phyloP scores from a whole-genome alignment of 2,797 vertebrate species.

The Neopelma chrysocephalum region DNA sequence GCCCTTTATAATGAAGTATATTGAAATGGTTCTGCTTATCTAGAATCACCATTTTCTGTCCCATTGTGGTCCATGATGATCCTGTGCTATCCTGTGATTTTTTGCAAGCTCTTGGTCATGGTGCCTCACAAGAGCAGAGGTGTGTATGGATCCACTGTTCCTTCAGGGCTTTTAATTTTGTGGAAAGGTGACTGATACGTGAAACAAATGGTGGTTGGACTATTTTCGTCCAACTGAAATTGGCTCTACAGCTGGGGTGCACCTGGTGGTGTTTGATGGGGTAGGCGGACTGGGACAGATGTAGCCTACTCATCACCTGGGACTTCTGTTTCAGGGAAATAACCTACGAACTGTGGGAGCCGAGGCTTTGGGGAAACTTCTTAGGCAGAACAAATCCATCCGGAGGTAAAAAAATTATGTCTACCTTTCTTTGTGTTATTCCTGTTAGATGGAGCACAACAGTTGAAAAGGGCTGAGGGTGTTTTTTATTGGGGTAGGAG shows the following conservation, averaged over 20 bases:
- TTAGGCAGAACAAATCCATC: constrained; percentile 87
- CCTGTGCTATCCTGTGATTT: background rate
- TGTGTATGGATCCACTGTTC: background rate
- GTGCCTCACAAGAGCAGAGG: background rate
- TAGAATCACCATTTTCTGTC: background rate
- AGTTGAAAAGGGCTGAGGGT: background rate
- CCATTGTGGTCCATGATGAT: accelerated
- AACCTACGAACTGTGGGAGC: constrained; percentile 86
- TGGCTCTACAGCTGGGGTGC: accelerated
- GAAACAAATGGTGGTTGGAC: background rate
- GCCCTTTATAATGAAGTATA: background rate
- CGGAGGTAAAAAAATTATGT: constrained; percentile 77
- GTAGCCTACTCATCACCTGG: background rate
- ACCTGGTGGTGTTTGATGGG: background rate
- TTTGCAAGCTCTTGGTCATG: background rate
- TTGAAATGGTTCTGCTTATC: background rate
- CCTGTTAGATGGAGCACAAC: background rate
- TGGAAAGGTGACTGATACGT: background rate
- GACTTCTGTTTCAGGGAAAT: constrained; percentile 84
- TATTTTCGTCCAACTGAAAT: background rate
- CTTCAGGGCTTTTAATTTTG: background rate
- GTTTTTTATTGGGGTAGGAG: background rate
- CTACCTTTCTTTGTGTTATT: background rate
- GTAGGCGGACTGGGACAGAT: background rate
- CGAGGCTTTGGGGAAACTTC: constrained; percentile 85